Conservation (phyloP, 2,797 vertebrate genomes). For the Acanthiza pusilla region DNA sequence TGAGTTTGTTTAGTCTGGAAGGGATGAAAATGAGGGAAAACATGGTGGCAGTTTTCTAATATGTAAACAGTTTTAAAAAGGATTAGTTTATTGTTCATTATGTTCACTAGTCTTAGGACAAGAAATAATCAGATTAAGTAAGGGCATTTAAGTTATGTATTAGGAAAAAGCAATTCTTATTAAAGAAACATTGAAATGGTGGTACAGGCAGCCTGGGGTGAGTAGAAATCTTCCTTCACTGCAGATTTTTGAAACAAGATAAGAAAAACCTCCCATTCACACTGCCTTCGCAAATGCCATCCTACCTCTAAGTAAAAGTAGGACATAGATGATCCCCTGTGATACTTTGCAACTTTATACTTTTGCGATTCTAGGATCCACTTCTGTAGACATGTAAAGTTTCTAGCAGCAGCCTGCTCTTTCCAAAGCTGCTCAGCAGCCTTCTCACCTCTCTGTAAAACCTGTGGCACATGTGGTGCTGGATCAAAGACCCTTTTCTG, state of each 20-base stretch:
- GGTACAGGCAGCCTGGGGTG: not conserved
- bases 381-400: not conserved
- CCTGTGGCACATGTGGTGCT: not conserved
- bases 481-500: not conserved
- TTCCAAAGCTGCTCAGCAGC: not conserved
- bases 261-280: not conserved
- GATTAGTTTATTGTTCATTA: not conserved
- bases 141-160: not conserved
- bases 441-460: not conserved
- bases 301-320: not conserved
- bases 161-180: not conserved
- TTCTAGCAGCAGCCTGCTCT: not conserved
- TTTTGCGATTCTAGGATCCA: not conserved
- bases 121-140: not conserved
- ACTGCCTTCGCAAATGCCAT: not conserved
- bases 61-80: not conserved
- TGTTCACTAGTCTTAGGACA: not conserved
- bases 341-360: not conserved
- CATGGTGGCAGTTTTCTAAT: not conserved
- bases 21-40: not conserved
- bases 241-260: not conserved
- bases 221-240: not conserved
- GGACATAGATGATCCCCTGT: not conserved
- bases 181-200: not conserved
- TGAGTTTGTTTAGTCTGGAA: constrained; percentile 18